Evolutionary conservation across 1,140 invertebrate genomes (phyloP), one percentile per base, ranked within the genome.

Genomic region (Elymnias hypermnestra): DNA sequence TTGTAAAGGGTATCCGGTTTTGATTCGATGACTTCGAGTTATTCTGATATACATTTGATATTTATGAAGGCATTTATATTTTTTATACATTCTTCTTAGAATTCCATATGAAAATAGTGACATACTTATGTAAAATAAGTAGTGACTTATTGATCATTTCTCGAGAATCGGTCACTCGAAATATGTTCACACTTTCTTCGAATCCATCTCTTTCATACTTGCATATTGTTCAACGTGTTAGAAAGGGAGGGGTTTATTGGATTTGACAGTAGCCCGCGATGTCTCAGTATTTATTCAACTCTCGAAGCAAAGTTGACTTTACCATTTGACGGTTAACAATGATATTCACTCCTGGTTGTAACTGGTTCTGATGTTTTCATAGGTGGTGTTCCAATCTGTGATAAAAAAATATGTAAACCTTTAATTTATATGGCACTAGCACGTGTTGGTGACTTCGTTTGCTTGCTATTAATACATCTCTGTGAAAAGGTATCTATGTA

Each of bases 201-300:
- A 3, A 4, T 38, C 31, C 19, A 28, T 15, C 58, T 21, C 57
- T 40, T 31, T 72, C 50, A 12, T 3, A 2, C 38, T 4, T 8
- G 14, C 1, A 0, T 0, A 5, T 2, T 10, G 9, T 5, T 8
- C 0, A 10, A 10, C 12, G n/a, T 3, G 57, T 54, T 4, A 25
- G 57, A 71, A 14, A 48, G 53, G 42, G 67, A 68, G 10, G 33
- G 50, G 14, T 35, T 44, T 64, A 63, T 68, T 54, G 60, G 69
- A 63, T 73, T 75, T 78, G 67, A 71, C 74, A 61, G 71, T 72
- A 73, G 73, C 64, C 14, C 41, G 63, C 48, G 33, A 66, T 58
- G 53, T 57, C 50, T 62, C 49, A 21, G 9, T 56, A 51, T 63
- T 58, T 68, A 56, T 45, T 38, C 35, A 66, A 50, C 65, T 52